phyloP scores from a whole-genome alignment of 2,113 vertebrate genomes.

The Labeo catla region DNA sequence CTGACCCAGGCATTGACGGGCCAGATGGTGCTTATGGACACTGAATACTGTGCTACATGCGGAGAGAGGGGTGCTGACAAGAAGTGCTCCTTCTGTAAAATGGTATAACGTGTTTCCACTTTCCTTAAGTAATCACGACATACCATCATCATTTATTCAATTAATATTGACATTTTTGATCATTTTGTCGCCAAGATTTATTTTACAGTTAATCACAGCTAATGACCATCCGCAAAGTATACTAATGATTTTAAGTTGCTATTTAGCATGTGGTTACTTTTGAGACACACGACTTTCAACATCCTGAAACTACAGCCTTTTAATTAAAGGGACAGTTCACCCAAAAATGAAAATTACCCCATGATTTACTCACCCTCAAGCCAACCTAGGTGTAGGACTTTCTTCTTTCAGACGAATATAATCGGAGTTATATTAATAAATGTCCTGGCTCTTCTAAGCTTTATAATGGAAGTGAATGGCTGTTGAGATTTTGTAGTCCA shows the following conservation, averaged over 20 bases:
- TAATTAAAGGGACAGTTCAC: too few relatives aligned
- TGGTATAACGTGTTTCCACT: constrained; percentile 68
- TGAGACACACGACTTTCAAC: neutral
- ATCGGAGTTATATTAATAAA: too few relatives aligned
- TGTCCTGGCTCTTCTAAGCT: too few relatives aligned
- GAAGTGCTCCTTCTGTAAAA: constrained; percentile 83
- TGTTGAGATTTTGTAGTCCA: too few relatives aligned
- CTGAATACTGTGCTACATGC: constrained; percentile 84
- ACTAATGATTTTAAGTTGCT: neutral
- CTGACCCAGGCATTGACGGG: constrained; percentile 86
- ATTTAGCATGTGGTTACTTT: neutral
- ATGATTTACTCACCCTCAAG: too few relatives aligned
- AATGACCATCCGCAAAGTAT: neutral
- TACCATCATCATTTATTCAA: neutral
- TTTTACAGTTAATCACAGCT: neutral
- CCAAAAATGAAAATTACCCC: too few relatives aligned
- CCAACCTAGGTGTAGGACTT: too few relatives aligned
- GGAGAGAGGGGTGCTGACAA: constrained; percentile 84
- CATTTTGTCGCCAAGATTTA: neutral
- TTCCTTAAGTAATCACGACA: neutral
- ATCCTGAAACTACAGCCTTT: neutral
- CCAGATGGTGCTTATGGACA: constrained; percentile 85
- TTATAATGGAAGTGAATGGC: too few relatives aligned
- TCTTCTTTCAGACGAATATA: too few relatives aligned
- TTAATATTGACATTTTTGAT: neutral